Base-by-base conservation (phyloP, 1,140 invertebrate species). In the Drosophila tropicalis region DNA sequence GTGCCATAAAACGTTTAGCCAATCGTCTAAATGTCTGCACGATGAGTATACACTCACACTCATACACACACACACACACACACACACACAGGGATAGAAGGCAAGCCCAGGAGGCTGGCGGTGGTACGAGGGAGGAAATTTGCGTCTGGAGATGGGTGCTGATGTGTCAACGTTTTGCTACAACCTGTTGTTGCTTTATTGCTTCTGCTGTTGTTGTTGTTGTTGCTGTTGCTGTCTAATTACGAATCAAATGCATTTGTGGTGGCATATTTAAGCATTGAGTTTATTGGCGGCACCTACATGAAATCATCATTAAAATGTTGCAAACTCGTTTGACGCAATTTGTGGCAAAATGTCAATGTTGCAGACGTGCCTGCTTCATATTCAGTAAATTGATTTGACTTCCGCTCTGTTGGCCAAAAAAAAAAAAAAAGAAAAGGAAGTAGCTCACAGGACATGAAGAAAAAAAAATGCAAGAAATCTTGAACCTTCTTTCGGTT, bases 211-310 rank as follows among this genome's bases (percentile, higher is more conserved):
- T 54, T 25, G 40, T 54, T 9, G 47, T 71, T 71, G 72, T 10
- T 51, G 44, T 22, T 51, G 44, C 22, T 71, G 72, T 19, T 51
- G 44, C 19, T 51, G 44, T 51, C 73, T 79, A 87, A 87, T 87
- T 87, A 87, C 80, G 84, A 87, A 89, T 83, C 83, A 77, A 87
- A 87, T 83, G 70, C 70, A 64, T 34, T 15, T 58, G 32, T 39
- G 56, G n/a, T 81, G 80, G 68, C 89, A 90, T 81, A 89, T 90
- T 89, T 85, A 89, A 80, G 77, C 81, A 89, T 89, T 81, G 77
- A 75, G 84, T 90, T 89, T 89, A 89, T 90, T 84, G 85, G 84
- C 84, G 80, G 80, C 84, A 87, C 84, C 84, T 89, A 89, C 81
- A 84, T 82, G 84, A 80, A 89, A 89, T 89, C 84, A 90, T 87